Base-by-base conservation (phyloP, 2,888 invertebrate genomes). In the Sarcophaga subvicina region DNA sequence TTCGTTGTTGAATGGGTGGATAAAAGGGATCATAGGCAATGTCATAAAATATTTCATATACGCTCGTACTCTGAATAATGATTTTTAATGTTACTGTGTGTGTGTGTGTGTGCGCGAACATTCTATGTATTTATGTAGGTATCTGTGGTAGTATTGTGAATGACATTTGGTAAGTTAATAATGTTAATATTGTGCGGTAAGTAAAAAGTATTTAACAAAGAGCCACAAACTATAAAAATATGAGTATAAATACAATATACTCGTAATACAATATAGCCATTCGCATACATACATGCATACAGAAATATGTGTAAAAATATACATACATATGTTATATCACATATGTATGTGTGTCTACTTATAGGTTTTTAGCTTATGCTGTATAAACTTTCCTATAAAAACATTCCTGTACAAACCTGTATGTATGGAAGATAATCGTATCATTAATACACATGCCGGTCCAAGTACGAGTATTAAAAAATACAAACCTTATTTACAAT, bases 121-220 rank as follows among this genome's bases (percentile, higher is more conserved):
- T 27, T 17, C 10, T 37, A 45, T 60, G 67, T 37, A 14, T 37
- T 22, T 37, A 8, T 12, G n/a, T 63, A 2, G 25, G 17, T 27
- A 37, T 37, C 37, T 37, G 25, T 67, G 72, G 3, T 37, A 76
- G 47, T 37, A 54, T 76, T 63, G 77, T 12, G 25, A 73, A 63
- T 81, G 78, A 73, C 77, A 78, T 78, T 81, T 76, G 63, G 63
- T 72, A 76, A 85, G 73, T 70, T 80, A 85, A 85, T 85, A 77
- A 80, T 80, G 71, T 72, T 25, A 73, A 78, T 82, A 80, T 80
- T 80, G 76, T 76, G 79, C 67, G 80, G 76, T 80, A 47, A 64
- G 70, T 66, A 69, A 37, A 76, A 84, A 80, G 78, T 83, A 79
- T 73, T 83, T 83, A 81, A 76, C 81, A 81, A 76, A 81, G 69